Evolutionary conservation across 2,888 invertebrate species (phyloP).

Genomic region (Disparrhopalites patrizii): DNA sequence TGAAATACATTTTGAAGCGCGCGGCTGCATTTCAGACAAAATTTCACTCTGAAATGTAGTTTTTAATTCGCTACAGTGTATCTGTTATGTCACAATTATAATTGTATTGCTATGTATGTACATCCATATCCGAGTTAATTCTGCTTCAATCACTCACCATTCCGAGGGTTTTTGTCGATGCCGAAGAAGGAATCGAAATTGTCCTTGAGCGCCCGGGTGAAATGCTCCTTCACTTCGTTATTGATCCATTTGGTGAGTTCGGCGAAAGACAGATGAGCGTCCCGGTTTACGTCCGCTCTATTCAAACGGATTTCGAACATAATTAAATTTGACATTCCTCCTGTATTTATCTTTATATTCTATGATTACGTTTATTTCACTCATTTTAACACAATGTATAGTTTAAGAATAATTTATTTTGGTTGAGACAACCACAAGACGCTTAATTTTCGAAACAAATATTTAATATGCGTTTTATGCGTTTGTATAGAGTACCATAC

Average conservation of each 20-base stretch:
- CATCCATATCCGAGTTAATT: not conserved
- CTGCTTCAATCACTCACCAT: constrained; percentile 56
- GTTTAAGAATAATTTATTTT: too few species aligned
- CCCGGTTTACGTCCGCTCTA: constrained; percentile 62
- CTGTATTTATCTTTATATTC: too few species aligned
- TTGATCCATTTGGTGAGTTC: constrained; percentile 66
- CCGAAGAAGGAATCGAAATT: constrained; percentile 64
- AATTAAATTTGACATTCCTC: too few species aligned
- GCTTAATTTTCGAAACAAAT: too few species aligned
- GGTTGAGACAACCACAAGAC: too few species aligned
- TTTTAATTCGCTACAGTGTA: too few species aligned
- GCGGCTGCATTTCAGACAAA: not conserved
- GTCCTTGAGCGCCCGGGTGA: constrained; percentile 62
- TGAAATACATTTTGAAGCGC: too few species aligned
- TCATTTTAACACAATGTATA: too few species aligned
- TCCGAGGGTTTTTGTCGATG: constrained; percentile 64
- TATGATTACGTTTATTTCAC: too few species aligned
- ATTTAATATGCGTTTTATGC: not conserved
- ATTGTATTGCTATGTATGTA: not conserved
- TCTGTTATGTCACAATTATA: too few species aligned
- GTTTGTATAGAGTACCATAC: too few species aligned
- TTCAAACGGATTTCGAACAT: too few species aligned
- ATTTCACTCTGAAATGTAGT: not conserved
- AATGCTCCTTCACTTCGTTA: constrained; percentile 64
- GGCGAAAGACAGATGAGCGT: constrained; percentile 58